phyloP scores from a whole-genome alignment of 2,888 invertebrate species.

The Falcaria lacertinaria region DNA sequence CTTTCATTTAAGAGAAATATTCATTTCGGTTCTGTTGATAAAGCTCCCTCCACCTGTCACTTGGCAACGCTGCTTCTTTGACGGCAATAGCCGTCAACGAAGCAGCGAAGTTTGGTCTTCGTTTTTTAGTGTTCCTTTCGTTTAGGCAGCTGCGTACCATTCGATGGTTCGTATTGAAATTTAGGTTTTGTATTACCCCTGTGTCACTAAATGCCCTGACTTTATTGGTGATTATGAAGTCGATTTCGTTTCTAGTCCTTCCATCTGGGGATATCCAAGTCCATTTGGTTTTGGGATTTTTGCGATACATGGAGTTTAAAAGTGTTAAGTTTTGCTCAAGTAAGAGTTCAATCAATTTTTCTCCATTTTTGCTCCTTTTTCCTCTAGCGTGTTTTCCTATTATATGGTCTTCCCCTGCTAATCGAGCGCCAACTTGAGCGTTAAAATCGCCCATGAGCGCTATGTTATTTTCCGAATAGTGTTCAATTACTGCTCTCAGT shows the following conservation, averaged over 20 bases:
- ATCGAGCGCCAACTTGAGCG: slow-evolving; percentile 8
- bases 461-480: slow-evolving; percentile 7
- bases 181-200: slow-evolving; percentile 4
- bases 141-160: too few relatives aligned
- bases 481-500: slow-evolving; percentile 4
- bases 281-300: slow-evolving; percentile 14
- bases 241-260: slow-evolving; percentile 12
- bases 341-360: slow-evolving; percentile 3
- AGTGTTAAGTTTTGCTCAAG: slow-evolving; percentile 7
- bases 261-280: slow-evolving; percentile 17
- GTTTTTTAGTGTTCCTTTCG: too few relatives aligned
- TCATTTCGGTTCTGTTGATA: too few relatives aligned
- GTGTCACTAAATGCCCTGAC: too few relatives aligned
- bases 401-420: slow-evolving; percentile 2
- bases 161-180: slow-evolving; percentile 10
- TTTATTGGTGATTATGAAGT: slow-evolving; percentile 6
- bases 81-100: too few relatives aligned
- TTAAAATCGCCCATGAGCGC: slow-evolving; percentile 14
- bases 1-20: too few relatives aligned
- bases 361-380: too few relatives aligned
- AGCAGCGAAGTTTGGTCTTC: too few relatives aligned
- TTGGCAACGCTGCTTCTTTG: too few relatives aligned
- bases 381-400: too few relatives aligned
- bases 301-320: slow-evolving; percentile 9
- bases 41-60: too few relatives aligned